Evolutionary conservation across 2,113 vertebrate species (phyloP).

Genomic region (Sylvietta virens): DNA sequence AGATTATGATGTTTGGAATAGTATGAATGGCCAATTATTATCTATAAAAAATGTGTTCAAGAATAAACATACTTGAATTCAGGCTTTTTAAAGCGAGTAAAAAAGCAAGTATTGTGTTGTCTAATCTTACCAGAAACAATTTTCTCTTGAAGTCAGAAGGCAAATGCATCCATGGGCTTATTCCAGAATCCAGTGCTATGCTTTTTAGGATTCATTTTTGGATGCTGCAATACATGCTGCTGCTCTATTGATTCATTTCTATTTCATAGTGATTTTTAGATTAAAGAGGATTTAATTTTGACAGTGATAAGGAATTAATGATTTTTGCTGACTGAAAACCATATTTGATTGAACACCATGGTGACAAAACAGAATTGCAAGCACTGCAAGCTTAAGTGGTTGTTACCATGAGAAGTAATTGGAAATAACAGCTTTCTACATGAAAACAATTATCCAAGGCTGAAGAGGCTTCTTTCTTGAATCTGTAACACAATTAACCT

Average conservation of each 20-base stretch:
- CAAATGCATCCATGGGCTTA: neutral
- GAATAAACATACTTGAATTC: neutral
- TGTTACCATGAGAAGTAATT: constrained; percentile 32
- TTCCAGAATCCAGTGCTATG: neutral
- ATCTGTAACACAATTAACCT: constrained; percentile 33
- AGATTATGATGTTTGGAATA: neutral
- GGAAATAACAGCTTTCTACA: constrained; percentile 39
- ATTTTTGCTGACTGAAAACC: constrained; percentile 8
- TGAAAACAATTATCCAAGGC: constrained; percentile 26
- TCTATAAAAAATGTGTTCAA: neutral
- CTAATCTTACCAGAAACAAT: neutral
- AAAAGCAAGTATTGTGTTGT: neutral
- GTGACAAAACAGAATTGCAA: constrained; percentile 1
- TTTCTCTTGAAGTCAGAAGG: neutral
- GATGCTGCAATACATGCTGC: neutral
- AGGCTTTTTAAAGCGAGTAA: neutral
- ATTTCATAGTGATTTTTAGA: constrained; percentile 12
- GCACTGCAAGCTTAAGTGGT: constrained; percentile 2
- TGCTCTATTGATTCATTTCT: neutral
- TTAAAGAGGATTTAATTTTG: neutral
- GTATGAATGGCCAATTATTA: neutral
- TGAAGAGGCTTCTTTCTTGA: constrained; percentile 13
- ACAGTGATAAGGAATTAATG: neutral
- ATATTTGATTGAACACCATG: neutral
- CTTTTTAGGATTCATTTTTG: neutral